These are phyloP conservation scores for Dicyrtomina minuta DNA, from an alignment of 2,888 invertebrate species.

Conservation along the genomic window DNA sequence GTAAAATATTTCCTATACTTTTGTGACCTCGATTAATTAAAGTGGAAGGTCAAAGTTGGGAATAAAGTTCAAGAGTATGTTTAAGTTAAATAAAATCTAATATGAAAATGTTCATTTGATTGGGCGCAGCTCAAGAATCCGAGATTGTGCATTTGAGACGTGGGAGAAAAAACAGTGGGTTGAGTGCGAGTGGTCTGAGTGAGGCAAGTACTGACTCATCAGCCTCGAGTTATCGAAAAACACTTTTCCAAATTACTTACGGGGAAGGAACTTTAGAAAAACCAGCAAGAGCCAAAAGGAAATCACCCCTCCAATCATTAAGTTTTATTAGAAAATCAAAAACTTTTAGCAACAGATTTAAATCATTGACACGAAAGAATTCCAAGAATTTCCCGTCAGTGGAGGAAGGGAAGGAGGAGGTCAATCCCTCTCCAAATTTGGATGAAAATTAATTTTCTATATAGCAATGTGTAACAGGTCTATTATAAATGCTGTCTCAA, in stretches of 20 bases:
- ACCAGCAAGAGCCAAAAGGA: background rate
- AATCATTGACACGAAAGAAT: too few species aligned
- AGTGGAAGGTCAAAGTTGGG: too few species aligned
- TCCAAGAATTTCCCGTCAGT: background rate
- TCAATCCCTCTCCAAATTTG: background rate
- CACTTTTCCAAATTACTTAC: constrained; percentile 7
- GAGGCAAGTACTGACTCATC: background rate
- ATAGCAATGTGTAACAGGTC: too few species aligned
- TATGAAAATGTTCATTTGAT: too few species aligned
- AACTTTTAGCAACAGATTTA: too few species aligned
- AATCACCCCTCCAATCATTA: background rate
- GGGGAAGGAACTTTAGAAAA: background rate
- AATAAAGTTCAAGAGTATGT: too few species aligned
- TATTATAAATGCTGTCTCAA: too few species aligned
- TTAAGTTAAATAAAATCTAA: too few species aligned
- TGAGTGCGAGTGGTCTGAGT: background rate
- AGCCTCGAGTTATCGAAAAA: background rate
- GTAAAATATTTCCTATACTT: too few species aligned
- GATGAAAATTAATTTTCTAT: background rate
- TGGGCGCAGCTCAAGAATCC: too few species aligned
- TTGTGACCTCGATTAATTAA: too few species aligned
- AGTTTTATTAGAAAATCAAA: too few species aligned
- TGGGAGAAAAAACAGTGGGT: background rate
- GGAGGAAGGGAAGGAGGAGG: background rate
- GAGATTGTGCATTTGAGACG: background rate